Evolutionary conservation across 2,797 vertebrate species (phyloP).

Genomic region (Lithobates sylvaticus): DNA sequence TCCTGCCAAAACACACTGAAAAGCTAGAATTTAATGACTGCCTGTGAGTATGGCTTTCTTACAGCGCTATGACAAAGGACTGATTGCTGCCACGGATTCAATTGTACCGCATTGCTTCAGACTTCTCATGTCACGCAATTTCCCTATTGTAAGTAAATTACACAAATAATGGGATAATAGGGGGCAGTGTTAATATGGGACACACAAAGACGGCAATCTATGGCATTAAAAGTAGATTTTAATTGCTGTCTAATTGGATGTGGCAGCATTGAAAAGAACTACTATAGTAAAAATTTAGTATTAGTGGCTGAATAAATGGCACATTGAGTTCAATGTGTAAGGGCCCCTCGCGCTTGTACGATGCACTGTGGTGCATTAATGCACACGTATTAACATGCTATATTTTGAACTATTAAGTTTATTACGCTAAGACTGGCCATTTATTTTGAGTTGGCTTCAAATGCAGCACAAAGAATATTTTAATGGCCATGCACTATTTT

Average conservation of each 20-base stretch:
- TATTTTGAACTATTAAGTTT: too few species aligned
- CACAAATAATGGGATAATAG: constrained; percentile 28
- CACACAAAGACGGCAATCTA: constrained; percentile 1
- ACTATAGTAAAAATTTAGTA: background rate
- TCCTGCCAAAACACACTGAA: constrained; percentile 44
- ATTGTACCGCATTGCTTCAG: constrained; percentile 20
- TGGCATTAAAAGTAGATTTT: background rate
- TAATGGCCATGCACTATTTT: too few species aligned
- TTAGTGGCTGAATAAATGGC: background rate
- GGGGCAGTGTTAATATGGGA: constrained; percentile 22
- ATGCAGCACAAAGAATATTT: too few species aligned
- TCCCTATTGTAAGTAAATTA: constrained; percentile 32
- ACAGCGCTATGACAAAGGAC: constrained; percentile 29
- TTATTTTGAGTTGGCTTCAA: too few species aligned
- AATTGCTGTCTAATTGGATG: constrained; percentile 25
- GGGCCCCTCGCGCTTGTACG: background rate
- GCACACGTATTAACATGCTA: too few species aligned
- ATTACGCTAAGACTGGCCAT: too few species aligned
- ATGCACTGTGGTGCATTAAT: too few species aligned
- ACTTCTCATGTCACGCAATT: constrained; percentile 38
- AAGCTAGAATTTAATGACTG: constrained; percentile 45
- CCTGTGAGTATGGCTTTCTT: constrained; percentile 41
- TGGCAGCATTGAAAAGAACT: constrained; percentile 19
- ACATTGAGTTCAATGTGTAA: background rate
- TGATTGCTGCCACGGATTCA: constrained; percentile 32